phyloP scores from a whole-genome alignment of 2,113 vertebrate genomes.

The Misgurnus mizolepis region DNA sequence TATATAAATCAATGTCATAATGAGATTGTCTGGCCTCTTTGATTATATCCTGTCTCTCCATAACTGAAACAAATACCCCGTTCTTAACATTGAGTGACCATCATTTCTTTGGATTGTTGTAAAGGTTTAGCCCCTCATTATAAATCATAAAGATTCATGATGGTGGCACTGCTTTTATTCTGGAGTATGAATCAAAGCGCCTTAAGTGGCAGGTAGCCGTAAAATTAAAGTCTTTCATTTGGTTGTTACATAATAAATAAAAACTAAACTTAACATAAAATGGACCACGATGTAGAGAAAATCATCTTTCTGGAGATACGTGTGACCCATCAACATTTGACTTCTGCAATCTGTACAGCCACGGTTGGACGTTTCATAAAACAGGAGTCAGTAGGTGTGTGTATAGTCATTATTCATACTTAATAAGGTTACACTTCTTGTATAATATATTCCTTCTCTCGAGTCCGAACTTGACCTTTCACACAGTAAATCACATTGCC shows the following conservation, averaged over 20 bases:
- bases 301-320: background rate
- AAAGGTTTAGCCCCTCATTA: background rate
- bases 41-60: background rate
- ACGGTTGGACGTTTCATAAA: background rate
- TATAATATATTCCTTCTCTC: slow-evolving; percentile 24
- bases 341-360: background rate
- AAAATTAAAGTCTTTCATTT: background rate
- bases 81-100: background rate
- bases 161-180: background rate
- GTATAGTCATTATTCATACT: slow-evolving; percentile 31
- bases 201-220: no score
- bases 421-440: slow-evolving; percentile 38
- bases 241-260: slow-evolving; percentile 1
- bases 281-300: background rate
- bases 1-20: slow-evolving; percentile 41
- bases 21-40: slow-evolving; percentile 10
- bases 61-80: slow-evolving; percentile 8
- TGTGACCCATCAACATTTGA: slow-evolving; percentile 14
- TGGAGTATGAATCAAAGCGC: background rate
- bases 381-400: slow-evolving; percentile 16
- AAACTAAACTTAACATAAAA: background rate
- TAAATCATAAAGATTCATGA: slow-evolving; percentile 1
- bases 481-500: slow-evolving; percentile 34
- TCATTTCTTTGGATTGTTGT: background rate
- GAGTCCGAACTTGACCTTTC: slow-evolving; percentile 37